Base-by-base conservation (phyloP, 2,888 invertebrate genomes). In the Orthosia gothica region DNA sequence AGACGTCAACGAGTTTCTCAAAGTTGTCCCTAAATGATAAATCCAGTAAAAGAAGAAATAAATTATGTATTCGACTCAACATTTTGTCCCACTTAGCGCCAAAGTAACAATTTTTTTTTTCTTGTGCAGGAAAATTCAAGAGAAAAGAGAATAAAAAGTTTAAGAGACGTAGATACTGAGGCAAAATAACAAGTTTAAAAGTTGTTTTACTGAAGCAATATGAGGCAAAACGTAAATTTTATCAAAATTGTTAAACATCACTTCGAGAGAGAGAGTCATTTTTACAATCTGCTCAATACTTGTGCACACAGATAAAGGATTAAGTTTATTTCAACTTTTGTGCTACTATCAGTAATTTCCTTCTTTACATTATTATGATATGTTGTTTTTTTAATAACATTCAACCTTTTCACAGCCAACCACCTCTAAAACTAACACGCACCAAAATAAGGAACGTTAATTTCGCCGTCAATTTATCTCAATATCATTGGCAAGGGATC, bases 381-480 rank as follows among this genome's bases (percentile, higher is more conserved):
- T 74, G 20, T 40, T 74, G 7, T 23, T 59, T 66, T 40, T 52
- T 59, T 40, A 82, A 59, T 70, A 70, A 20, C 4, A 5, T 47
- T 26, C 26, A 77, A 73, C 68, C 58, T 70, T 66, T 82, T 65
- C 57, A 71, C 67, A 61, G 54, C 4, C 4, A 12, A 57, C 67
- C 32, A 55, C 13, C 47, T 52, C 50, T 18, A 47, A 83, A 74
- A 68, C 84, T 63, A 63, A 23, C 69, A 66, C 81, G n/a, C 49
- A 57, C 55, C 49, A 45, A 73, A 66, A 59, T 65, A 69, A 55
- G 49, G 71, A 26, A 65, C 70, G 66, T 76, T 80, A 75, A 81
- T 81, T 83, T 73, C 26, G 54, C 63, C 61, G 54, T 49, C 71
- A 74, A 83, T 83, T 81, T 84, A 84, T 82, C 85, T 81, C 69